Evolutionary conservation across 1,140 invertebrate species (phyloP), one percentile per base, ranked within the genome.

Genomic region (Drosophila bocki): DNA sequence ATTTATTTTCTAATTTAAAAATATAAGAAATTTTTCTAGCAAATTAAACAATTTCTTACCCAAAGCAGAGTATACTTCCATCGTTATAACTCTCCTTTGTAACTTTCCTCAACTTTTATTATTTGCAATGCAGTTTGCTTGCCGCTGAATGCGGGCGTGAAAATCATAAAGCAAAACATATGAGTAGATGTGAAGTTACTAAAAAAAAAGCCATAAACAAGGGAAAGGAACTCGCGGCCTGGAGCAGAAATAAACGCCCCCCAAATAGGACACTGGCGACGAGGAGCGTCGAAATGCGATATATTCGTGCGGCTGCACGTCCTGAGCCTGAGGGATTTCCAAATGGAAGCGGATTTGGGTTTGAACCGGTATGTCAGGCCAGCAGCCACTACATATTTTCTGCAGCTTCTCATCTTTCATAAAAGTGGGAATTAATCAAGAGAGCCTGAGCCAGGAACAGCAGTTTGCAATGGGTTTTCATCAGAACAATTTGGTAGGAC

Each of bases 141-240:
- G 56, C 44, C 50, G 41, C 51, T 57, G 50, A 50, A 68, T 63
- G 50, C 60, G 57, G 71, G 71, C 60, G 83, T 80, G 67, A 87
- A 86, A 83, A 87, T 83, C 84, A 82, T 83, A 80, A 87, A 88
- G 80, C 81, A 71, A 83, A 87, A 70, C 80, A 87, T 72, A 79
- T 79, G 83, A 87, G 67, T 83, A 65, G 62, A 74, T 64, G 63
- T 59, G 48, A 48, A 61, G 44, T 86, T 82, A 79, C 65, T 87
- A 80, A 87, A 86, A 69, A 86, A 85, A 64, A 76, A 81, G 22
- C 51, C 72, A 71, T 67, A 75, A 67, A 80, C 54, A 53, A 63
- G 13, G 26, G 50, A 79, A 58, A 60, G 15, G 19, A 51, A 32
- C 50, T 48, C 12, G 41, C 12, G 41, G 54, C 41, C 17, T 37